These are phyloP conservation scores for Nyctibius grandis DNA, from an alignment of 2,797 vertebrate genomes.

Conservation along the genomic window DNA sequence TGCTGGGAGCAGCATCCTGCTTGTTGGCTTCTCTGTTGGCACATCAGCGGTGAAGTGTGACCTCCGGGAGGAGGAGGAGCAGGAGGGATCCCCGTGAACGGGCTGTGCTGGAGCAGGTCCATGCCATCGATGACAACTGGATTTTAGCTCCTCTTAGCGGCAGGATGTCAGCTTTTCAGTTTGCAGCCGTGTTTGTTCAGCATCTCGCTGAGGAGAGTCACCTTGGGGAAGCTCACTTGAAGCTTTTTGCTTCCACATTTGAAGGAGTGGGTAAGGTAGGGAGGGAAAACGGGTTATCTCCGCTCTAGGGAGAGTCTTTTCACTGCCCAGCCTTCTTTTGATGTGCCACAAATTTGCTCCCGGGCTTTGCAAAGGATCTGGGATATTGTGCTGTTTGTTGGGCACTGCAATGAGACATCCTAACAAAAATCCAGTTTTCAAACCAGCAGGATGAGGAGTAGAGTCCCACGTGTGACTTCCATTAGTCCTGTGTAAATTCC, in stretches of 20 bases:
- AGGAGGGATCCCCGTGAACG: neutral
- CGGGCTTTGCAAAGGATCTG: accelerated
- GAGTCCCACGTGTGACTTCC: neutral
- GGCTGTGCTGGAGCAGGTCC: neutral
- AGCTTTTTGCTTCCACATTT: neutral
- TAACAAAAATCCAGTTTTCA: neutral
- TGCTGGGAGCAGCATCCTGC: neutral
- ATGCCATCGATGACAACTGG: neutral
- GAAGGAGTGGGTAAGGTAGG: neutral
- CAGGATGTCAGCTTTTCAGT: neutral
- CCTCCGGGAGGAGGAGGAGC: neutral
- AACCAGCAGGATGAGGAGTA: accelerated
- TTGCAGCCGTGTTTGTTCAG: neutral
- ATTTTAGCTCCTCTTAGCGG: slow-evolving; percentile 43
- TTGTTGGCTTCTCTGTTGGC: neutral
- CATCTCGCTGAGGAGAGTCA: neutral
- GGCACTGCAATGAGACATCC: neutral
- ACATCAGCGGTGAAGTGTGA: neutral
- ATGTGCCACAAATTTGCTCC: neutral
- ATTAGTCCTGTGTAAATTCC: neutral
- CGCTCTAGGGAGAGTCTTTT: neutral
- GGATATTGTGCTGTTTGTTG: neutral
- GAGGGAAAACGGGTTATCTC: neutral
- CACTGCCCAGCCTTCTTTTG: neutral
- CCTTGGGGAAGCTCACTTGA: neutral